phyloP scores from a whole-genome alignment of 35 echinoderm and acorn worm species.

The Eucidaris tribuloides region DNA sequence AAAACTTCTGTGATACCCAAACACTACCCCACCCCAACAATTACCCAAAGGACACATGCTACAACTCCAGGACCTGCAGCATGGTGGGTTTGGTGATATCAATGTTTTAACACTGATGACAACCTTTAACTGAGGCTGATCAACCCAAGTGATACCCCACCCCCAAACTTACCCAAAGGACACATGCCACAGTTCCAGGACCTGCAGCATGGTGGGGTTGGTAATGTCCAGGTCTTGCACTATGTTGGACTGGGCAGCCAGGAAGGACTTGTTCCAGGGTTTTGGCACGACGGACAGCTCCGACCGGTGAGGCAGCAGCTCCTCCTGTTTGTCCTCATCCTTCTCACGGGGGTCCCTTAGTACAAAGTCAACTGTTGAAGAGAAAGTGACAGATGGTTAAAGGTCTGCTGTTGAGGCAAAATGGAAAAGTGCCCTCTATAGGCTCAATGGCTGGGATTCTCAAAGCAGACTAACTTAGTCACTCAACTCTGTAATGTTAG shows the following conservation, averaged over 20 bases:
- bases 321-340: conserved; percentile 78
- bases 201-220: conserved; percentile 97
- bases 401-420: too few species aligned
- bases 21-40: too few species aligned
- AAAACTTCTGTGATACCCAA: too few species aligned
- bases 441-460: too few species aligned
- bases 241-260: conserved; percentile 30
- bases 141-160: too few species aligned
- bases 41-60: conserved; percentile 94
- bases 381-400: too few species aligned
- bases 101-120: too few species aligned
- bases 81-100: conserved; percentile 90
- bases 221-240: conserved; percentile 72
- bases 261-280: conserved; percentile 94
- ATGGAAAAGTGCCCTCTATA: too few species aligned
- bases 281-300: conserved; percentile 94
- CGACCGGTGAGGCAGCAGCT: conserved; percentile 64
- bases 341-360: conserved; percentile 87
- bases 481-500: too few species aligned
- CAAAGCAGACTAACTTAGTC: too few species aligned
- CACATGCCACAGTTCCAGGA: conserved; percentile 93
- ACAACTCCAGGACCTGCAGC: conserved; percentile 82
- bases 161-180: conserved; percentile 98
- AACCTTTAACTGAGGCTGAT: too few species aligned
- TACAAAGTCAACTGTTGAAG: conserved; percentile 90